Percentiles rank a stretch among this genome's conserved stretches.
Conservation (phyloP, 2,888 invertebrate genomes). For the Mythimna vitellina region DNA sequence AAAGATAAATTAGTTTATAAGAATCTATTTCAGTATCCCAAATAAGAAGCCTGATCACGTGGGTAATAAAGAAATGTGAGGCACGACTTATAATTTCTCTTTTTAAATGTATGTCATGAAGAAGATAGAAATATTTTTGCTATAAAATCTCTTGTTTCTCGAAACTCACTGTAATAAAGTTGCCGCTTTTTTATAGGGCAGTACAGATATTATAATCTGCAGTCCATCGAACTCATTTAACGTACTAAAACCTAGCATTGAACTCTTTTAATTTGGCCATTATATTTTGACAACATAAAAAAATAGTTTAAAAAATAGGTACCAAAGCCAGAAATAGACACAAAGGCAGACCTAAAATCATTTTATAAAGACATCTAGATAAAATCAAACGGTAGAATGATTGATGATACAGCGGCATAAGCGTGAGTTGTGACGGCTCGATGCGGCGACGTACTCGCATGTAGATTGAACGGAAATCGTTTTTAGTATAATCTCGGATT, state of each 20-base stretch:
- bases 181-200: too few species aligned
- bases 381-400: slow-evolving; percentile 41
- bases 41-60: too few species aligned
- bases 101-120: too few species aligned
- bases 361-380: slow-evolving; percentile 27
- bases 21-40: too few species aligned
- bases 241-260: not conserved
- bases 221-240: not conserved
- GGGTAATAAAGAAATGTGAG: too few species aligned
- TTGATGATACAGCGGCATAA: slow-evolving; percentile 51
- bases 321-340: slow-evolving; percentile 10
- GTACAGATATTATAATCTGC: not conserved
- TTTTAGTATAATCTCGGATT: slow-evolving; percentile 62
- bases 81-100: too few species aligned
- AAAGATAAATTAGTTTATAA: too few species aligned
- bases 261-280: not conserved
- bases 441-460: slow-evolving; percentile 22
- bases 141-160: too few species aligned
- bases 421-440: slow-evolving; percentile 34
- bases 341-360: slow-evolving; percentile 19
- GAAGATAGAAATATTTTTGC: too few species aligned
- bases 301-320: not conserved
- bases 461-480: slow-evolving; percentile 66
- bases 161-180: too few species aligned
- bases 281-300: not conserved